A percentile compares a stretch with the other conserved stretches of the same genome.
These are phyloP conservation scores for Cenopis cana DNA, from an alignment of 2,888 invertebrate species.

Conservation along the genomic window DNA sequence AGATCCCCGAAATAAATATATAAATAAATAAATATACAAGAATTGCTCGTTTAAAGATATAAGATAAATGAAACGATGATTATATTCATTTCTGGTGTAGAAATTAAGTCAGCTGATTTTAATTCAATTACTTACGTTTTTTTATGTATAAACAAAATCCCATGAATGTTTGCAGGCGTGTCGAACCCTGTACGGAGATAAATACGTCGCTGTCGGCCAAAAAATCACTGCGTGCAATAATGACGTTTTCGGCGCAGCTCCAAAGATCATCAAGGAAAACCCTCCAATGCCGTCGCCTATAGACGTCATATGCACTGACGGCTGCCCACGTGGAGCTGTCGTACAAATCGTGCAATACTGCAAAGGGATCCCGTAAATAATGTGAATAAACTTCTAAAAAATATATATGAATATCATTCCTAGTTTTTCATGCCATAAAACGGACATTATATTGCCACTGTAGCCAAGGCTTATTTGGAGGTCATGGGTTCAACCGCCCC, in stretches of 20 bases:
- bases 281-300: background rate
- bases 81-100: too few relatives aligned
- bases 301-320: background rate
- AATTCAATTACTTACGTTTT: too few relatives aligned
- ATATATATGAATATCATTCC: background rate
- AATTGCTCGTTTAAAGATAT: too few relatives aligned
- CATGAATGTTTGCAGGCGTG: background rate
- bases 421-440: background rate
- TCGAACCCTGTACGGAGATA: background rate
- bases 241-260: background rate
- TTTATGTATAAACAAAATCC: too few relatives aligned
- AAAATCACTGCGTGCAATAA: conserved; percentile 8
- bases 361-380: background rate
- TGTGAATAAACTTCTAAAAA: background rate
- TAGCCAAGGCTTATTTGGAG: too few relatives aligned
- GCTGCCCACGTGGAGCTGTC: background rate
- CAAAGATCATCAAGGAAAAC: background rate
- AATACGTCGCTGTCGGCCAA: background rate
- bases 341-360: conserved; percentile 4
- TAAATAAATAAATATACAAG: too few relatives aligned
- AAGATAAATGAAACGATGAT: too few relatives aligned
- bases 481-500: too few relatives aligned
- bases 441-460: too few relatives aligned
- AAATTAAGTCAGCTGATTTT: too few relatives aligned
- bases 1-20: too few relatives aligned